Conservation (phyloP, 37 sponge, comb jelly and placozoan species). For the Beroe ovata region DNA sequence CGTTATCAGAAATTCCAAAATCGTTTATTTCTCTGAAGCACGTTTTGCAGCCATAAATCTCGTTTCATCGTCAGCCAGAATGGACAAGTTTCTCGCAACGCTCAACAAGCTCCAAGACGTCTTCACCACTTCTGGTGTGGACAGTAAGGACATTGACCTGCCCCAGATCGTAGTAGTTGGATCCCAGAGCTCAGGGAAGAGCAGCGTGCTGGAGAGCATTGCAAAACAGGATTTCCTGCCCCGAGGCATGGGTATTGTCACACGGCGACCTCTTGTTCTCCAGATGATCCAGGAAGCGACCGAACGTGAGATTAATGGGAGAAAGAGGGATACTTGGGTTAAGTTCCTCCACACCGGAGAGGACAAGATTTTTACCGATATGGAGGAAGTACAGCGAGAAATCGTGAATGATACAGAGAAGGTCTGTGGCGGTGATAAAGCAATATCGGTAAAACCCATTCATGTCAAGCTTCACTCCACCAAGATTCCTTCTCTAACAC, state of each 20-base stretch:
- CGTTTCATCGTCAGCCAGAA: too few relatives aligned
- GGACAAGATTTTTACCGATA: constrained; percentile 57
- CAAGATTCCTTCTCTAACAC: constrained; percentile 89
- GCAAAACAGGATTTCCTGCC: constrained; percentile 95
- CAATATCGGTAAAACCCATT: constrained; percentile 83
- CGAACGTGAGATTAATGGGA: constrained; percentile 58
- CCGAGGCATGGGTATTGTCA: constrained; percentile 90
- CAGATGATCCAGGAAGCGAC: constrained; percentile 78
- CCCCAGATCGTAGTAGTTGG: constrained; percentile 99
- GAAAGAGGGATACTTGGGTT: constrained; percentile 80
- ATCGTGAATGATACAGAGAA: constrained; percentile 10
- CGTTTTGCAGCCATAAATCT: too few relatives aligned
- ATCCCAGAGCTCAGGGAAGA: constrained; percentile 80
- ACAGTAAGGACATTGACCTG: constrained; percentile 81
- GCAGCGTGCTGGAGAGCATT: constrained; percentile 95
- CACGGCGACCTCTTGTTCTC: constrained; percentile 90
- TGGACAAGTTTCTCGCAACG: constrained; percentile 24
- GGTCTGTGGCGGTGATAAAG: constrained; percentile 67
- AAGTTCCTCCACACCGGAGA: constrained; percentile 79
- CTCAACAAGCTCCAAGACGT: constrained; percentile 99
- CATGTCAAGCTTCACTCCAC: constrained; percentile 90
- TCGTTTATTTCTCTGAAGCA: too few relatives aligned
- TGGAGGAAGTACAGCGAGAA: neutral
- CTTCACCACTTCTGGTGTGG: constrained; percentile 87
- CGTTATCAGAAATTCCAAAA: too few relatives aligned